phyloP scores from a whole-genome alignment of 2,797 vertebrate genomes.

The Netta rufina region DNA sequence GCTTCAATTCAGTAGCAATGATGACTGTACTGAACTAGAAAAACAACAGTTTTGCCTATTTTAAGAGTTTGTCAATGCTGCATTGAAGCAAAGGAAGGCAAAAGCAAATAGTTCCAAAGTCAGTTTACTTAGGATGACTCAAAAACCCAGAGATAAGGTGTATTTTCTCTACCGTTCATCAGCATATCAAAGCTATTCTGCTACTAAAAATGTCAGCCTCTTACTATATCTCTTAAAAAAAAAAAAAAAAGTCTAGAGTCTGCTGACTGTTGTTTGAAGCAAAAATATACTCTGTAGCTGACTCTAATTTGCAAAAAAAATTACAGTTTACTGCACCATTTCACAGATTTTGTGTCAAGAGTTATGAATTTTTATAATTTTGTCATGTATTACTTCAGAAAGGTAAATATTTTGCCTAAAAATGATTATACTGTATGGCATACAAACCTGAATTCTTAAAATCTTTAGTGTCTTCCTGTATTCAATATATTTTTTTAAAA shows the following conservation, averaged over 20 bases:
- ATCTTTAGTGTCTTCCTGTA: background rate
- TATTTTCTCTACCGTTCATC: background rate
- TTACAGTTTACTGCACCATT: background rate
- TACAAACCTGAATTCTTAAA: background rate
- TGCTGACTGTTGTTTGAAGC: background rate
- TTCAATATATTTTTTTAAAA: background rate
- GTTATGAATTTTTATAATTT: background rate
- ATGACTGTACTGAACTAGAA: background rate
- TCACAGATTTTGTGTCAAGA: background rate
- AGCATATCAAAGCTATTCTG: background rate
- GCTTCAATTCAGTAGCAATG: fast-evolving
- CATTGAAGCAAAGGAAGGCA: background rate
- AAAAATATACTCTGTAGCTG: background rate
- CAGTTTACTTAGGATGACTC: background rate
- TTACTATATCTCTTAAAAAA: background rate
- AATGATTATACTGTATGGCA: background rate
- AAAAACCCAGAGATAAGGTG: background rate
- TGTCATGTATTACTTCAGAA: background rate
- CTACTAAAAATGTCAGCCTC: background rate
- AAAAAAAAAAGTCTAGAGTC: background rate
- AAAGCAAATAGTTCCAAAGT: background rate
- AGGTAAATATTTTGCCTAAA: background rate
- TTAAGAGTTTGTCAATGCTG: background rate
- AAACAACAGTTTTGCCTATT: background rate
- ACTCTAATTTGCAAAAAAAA: background rate